Evolutionary conservation across 2,797 vertebrate species (phyloP).

Genomic region (Gadopsis bispinosus): DNA sequence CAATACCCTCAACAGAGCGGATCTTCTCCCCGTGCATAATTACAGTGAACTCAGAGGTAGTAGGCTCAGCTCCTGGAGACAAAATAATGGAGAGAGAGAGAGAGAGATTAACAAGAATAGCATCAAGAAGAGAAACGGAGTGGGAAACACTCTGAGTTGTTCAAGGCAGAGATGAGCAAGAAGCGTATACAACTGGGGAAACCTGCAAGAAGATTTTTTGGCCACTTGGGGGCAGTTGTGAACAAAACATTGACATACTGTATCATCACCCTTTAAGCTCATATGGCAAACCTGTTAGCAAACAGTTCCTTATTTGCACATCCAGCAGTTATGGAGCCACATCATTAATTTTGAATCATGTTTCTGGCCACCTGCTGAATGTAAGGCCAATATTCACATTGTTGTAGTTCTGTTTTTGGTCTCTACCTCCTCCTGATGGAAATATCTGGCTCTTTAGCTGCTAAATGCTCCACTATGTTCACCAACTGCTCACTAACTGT

Average conservation of each 20-base stretch:
- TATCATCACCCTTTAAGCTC: not conserved
- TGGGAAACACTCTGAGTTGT: not conserved
- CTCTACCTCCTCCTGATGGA: no score
- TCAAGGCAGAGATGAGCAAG: not conserved
- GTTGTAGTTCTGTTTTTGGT: not conserved
- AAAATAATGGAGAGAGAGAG: constrained; percentile 11
- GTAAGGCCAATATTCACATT: not conserved
- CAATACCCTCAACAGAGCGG: constrained; percentile 97
- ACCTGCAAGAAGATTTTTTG: not conserved
- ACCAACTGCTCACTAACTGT: not conserved
- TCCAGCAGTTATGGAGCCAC: not conserved
- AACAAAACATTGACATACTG: not conserved
- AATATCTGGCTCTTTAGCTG: not conserved
- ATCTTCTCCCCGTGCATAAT: constrained; percentile 98
- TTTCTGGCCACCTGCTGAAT: not conserved
- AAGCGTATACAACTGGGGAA: not conserved
- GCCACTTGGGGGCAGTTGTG: not conserved
- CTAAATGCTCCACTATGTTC: not conserved
- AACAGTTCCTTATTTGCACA: not conserved
- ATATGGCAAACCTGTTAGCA: not conserved
- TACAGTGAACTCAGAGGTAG: constrained; percentile 98
- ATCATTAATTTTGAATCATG: not conserved
- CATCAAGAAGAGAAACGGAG: not conserved
- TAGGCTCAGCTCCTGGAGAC: constrained; percentile 93
- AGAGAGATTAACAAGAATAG: constrained; percentile 13